These are phyloP conservation scores for Eidolon helvum DNA, from an alignment of 2,113 vertebrate genomes.

Conservation along the genomic window DNA sequence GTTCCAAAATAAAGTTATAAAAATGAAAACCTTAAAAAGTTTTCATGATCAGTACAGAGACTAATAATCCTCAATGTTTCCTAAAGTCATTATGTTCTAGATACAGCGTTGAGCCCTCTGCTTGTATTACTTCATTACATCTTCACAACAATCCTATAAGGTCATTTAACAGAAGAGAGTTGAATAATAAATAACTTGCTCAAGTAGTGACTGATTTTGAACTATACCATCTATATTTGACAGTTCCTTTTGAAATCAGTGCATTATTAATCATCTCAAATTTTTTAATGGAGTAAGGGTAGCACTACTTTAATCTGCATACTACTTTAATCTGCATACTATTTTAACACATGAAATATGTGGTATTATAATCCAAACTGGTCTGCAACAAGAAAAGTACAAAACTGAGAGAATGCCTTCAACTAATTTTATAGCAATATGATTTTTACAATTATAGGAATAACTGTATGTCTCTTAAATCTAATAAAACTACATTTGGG, in stretches of 20 bases:
- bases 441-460: background rate
- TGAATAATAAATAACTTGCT: background rate
- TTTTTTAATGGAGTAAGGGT: background rate
- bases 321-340: background rate
- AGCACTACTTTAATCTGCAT: background rate
- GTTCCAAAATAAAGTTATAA: slow-evolving; percentile 12
- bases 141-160: background rate
- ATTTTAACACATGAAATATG: background rate
- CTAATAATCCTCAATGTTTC: background rate
- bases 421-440: background rate
- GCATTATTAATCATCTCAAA: background rate
- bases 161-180: background rate
- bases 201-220: slow-evolving; percentile 3
- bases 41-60: slow-evolving; percentile 1
- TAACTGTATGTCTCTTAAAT: background rate
- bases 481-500: background rate
- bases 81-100: background rate
- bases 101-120: background rate
- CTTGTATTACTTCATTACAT: background rate
- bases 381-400: background rate
- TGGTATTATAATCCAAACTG: background rate
- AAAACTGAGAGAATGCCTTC: background rate
- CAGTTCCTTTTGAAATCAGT: background rate
- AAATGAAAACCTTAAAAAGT: slow-evolving; percentile 9
- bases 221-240: background rate